These are phyloP conservation scores for Elymnias hypermnestra DNA, from an alignment of 1,140 invertebrate genomes.

Conservation along the genomic window DNA sequence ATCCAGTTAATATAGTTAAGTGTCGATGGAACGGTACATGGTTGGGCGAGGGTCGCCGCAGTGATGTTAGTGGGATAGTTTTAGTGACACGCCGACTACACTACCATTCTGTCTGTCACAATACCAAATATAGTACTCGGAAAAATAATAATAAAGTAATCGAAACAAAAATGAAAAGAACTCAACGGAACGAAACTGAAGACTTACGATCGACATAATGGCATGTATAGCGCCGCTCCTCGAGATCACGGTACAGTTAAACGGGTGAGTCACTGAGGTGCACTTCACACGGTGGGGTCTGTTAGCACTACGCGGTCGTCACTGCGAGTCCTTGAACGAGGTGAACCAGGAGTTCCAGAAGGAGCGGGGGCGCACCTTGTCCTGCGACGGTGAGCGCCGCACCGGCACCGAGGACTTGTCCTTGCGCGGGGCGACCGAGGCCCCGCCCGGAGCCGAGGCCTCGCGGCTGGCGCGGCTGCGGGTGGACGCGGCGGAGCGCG, in stretches of 20 bases:
- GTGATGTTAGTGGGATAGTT: constrained; percentile 16
- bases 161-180: constrained; percentile 51
- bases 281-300: constrained; percentile 50
- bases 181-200: constrained; percentile 1
- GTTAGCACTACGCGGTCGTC: constrained; percentile 28
- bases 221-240: constrained; percentile 44
- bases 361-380: constrained; percentile 57
- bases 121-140: not conserved
- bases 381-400: constrained; percentile 33
- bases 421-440: not conserved
- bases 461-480: constrained; percentile 23
- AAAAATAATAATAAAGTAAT: constrained; percentile 17
- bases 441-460: not conserved
- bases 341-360: constrained; percentile 59
- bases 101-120: constrained; percentile 13
- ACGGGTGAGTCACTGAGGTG: constrained; percentile 40
- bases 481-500: constrained; percentile 11
- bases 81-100: constrained; percentile 16
- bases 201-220: constrained; percentile 76
- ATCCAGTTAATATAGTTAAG: too few species aligned
- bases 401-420: constrained; percentile 25
- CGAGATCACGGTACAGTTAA: constrained; percentile 5
- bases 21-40: not conserved
- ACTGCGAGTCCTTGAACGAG: constrained; percentile 42
- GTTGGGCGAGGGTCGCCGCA: not conserved